Base-by-base conservation (phyloP, 1,140 invertebrate genomes). In the Cherax quadricarinatus region DNA sequence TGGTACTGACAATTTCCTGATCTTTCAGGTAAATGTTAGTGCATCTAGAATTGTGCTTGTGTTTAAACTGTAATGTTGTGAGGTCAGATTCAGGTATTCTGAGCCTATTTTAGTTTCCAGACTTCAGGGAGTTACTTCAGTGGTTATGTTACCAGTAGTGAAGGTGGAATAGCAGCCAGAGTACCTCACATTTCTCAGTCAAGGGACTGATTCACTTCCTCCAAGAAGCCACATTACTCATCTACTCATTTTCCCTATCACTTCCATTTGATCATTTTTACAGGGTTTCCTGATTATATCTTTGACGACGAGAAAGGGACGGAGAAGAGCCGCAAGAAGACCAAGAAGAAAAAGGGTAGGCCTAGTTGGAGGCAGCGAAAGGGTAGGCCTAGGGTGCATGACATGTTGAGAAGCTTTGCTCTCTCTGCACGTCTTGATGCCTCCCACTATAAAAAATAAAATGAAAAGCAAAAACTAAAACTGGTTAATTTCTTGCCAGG, bases 381-480 rank as follows among this genome's bases (percentile, higher is more conserved):
- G 83, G 83, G 83, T 86, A 86, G 83, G 83, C 83, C 83, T 5
- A 70, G 60, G 83, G 62, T 86, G 83, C 83, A 86, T 86, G 83
- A 49, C 51, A 4, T 66, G 62, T 66, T 66, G 12, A 66, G 12
- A 66, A 66, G 62, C 62, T 66, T 66, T 21, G 1, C 62, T 66
- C 62, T 16, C 62, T 10, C 62, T 66, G 4, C 62, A 16, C 18
- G 12, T 21, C 5, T 18, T 66, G 62, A 66, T 10, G 62, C 62
- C 62, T 16, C 18, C 62, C 62, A 66, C 10, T 16, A 66, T 5
- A 66, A 66, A 66, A 16, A 5, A 18, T 16, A 16, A 66, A 66
- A 66, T 66, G 4, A 18, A 66, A 57, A 9, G 53, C 6, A 14
- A 57, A 57, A 41, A 41, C 53, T 57, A 57, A 57, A 57, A 14